A percentile compares a stretch with the other conserved stretches of the same genome.
phyloP scores from a whole-genome alignment of 2,888 invertebrate species.

The Cheilosia pagana region DNA sequence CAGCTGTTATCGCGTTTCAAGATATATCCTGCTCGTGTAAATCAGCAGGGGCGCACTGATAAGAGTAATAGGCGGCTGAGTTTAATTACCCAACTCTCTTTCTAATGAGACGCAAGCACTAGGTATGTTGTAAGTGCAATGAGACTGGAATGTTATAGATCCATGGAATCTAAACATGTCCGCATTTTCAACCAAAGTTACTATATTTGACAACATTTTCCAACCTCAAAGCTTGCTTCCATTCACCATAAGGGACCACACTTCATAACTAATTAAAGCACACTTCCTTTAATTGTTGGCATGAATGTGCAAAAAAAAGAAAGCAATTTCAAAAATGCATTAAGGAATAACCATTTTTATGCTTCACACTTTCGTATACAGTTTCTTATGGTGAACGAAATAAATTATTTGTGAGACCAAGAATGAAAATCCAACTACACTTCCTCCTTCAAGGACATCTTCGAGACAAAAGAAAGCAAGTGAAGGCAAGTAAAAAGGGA shows the following conservation, averaged over 20 bases:
- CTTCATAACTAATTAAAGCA: slow-evolving; percentile 65
- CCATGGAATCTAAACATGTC: not conserved
- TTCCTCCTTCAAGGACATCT: slow-evolving; percentile 71
- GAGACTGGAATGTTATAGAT: not conserved
- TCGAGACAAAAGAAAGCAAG: slow-evolving; percentile 45
- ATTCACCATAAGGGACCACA: not conserved
- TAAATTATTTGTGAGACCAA: slow-evolving; percentile 63
- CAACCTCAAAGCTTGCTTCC: not conserved
- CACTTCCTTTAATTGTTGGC: slow-evolving; percentile 64
- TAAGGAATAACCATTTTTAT: slow-evolving; percentile 73
- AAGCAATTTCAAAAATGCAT: slow-evolving; percentile 67
- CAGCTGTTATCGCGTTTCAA: slow-evolving; percentile 41
- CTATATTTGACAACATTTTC: no score
- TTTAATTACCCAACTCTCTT: slow-evolving; percentile 66
- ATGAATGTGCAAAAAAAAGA: slow-evolving; percentile 16
- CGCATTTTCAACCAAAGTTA: not conserved
- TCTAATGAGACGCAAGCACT: slow-evolving; percentile 28
- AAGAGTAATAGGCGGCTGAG: slow-evolving; percentile 60
- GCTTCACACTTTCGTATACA: slow-evolving; percentile 62
- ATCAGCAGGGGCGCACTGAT: slow-evolving; percentile 52
- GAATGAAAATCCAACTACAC: slow-evolving; percentile 43
- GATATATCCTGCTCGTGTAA: slow-evolving; percentile 67
- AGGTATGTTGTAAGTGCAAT: not conserved
- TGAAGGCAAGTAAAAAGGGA: not conserved
- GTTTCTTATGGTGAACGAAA: slow-evolving; percentile 31